Conservation (phyloP, 1,140 invertebrate genomes). For the Steinernema khuongi region DNA sequence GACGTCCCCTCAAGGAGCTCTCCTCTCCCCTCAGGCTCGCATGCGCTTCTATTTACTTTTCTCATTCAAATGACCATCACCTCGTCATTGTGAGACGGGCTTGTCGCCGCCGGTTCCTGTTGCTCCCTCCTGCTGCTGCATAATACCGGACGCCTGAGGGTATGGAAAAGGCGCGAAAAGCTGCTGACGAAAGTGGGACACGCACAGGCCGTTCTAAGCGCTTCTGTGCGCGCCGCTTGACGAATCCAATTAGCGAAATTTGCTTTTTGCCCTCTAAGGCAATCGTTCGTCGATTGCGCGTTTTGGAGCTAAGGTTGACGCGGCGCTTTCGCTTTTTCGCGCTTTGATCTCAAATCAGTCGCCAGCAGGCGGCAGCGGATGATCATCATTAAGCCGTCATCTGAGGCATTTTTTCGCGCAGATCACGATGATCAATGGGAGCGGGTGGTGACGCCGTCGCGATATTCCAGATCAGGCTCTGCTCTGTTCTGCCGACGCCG, state of each 20-base stretch:
- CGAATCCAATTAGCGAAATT: neutral
- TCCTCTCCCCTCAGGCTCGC: too few species aligned
- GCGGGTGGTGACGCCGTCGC: constrained; percentile 9
- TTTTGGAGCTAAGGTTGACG: neutral
- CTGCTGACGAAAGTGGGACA: neutral
- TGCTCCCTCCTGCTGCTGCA: too few species aligned
- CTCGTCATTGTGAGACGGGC: neutral
- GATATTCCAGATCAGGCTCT: constrained; percentile 22
- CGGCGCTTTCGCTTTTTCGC: neutral
- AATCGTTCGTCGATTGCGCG: neutral
- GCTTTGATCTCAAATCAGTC: constrained; percentile 6
- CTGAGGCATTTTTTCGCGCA: constrained; percentile 20
- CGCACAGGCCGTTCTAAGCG: neutral
- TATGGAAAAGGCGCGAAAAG: neutral
- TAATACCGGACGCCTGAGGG: constrained; percentile 9
- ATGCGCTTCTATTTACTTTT: constrained; percentile 11
- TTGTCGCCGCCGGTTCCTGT: constrained; percentile 4
- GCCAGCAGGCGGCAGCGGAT: neutral
- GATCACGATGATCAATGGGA: constrained; percentile 17
- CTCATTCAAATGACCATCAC: constrained; percentile 7
- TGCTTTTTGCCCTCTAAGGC: neutral
- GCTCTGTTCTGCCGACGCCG: constrained; percentile 19
- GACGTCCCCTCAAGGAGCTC: too few species aligned
- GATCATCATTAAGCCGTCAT: constrained; percentile 15
- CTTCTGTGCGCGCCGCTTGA: neutral